Percentiles rank a stretch among this genome's conserved stretches.
Evolutionary conservation across 2,888 invertebrate species (phyloP).

Genomic region (Plusia festucae): DNA sequence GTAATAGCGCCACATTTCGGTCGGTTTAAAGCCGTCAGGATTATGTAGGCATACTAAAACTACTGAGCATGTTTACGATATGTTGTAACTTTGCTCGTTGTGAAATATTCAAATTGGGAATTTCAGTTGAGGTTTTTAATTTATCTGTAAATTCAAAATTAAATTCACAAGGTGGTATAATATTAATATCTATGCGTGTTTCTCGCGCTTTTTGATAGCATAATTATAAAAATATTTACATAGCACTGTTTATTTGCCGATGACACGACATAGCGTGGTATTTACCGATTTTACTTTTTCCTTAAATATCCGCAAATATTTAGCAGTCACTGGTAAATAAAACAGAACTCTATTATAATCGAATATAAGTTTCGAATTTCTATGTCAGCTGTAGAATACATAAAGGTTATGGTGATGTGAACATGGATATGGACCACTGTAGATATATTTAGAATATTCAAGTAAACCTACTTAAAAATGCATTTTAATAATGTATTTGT

Average conservation of each 20-base stretch:
- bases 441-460: background rate
- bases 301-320: background rate
- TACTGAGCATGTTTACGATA: constrained; percentile 23
- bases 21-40: constrained; percentile 16
- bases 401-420: background rate
- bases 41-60: constrained; percentile 30
- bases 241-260: background rate
- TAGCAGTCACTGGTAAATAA: background rate
- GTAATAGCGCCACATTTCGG: constrained; percentile 25
- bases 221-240: background rate
- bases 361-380: constrained; percentile 3
- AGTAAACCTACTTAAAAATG: background rate
- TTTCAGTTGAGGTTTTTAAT: background rate
- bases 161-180: too few species aligned
- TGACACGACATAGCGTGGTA: background rate
- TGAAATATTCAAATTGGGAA: constrained; percentile 12
- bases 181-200: too few species aligned
- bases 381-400: background rate
- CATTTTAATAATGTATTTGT: background rate
- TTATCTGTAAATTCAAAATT: background rate
- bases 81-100: constrained; percentile 33
- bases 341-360: background rate
- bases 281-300: background rate
- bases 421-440: background rate
- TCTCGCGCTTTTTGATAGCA: too few species aligned